Evolutionary conservation across 2,113 vertebrate genomes (phyloP).

Genomic region (Ptilonorhynchus violaceus): DNA sequence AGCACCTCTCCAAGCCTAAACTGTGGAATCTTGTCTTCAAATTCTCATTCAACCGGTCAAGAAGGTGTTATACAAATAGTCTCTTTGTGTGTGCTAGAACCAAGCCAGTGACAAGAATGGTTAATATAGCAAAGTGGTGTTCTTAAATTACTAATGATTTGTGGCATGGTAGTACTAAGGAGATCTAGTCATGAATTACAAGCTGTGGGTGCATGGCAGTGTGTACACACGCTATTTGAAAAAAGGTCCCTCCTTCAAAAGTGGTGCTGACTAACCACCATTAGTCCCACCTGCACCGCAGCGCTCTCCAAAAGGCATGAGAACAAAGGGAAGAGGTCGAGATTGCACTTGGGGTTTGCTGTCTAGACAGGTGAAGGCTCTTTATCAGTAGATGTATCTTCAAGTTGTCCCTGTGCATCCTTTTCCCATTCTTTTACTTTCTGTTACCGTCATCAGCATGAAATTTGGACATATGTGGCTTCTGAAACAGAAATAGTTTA

Average conservation of each 20-base stretch:
- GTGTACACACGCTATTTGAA: not conserved
- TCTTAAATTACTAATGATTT: not conserved
- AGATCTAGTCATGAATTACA: not conserved
- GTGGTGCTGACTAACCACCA: not conserved
- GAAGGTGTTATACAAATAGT: not conserved
- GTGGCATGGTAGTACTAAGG: not conserved
- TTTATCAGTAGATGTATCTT: not conserved
- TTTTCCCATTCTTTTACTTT: not conserved
- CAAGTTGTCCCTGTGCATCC: not conserved
- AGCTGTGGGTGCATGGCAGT: not conserved
- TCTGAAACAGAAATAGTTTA: not conserved
- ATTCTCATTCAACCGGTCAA: not conserved
- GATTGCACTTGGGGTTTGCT: not conserved
- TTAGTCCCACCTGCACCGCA: not conserved
- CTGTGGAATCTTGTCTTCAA: not conserved
- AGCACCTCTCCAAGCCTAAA: not conserved
- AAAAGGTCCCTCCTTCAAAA: not conserved
- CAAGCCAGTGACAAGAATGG: not conserved
- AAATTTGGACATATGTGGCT: not conserved
- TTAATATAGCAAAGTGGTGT: not conserved
- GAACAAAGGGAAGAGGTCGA: not conserved
- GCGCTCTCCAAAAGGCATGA: not conserved
- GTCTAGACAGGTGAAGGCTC: not conserved
- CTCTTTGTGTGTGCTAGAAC: rapidly evolving
- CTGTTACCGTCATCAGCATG: rapidly evolving